A percentile compares a stretch with the other conserved stretches of the same genome.
Conservation (phyloP, 1,140 invertebrate genomes). For the Ostrea denselamellosa region DNA sequence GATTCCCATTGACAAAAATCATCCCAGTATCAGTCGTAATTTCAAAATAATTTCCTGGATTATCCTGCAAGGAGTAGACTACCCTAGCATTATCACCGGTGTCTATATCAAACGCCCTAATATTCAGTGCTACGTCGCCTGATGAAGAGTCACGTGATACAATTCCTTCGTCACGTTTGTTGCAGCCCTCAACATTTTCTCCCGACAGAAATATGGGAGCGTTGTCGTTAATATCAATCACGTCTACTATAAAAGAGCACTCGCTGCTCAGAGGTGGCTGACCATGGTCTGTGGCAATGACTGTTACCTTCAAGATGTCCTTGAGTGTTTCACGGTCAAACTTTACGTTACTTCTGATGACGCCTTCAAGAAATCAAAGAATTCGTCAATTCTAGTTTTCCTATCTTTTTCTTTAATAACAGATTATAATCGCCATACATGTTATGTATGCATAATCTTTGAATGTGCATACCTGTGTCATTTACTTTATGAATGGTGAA, state of each 20-base stretch:
- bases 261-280: slow-evolving; percentile 45
- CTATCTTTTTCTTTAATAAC: no score
- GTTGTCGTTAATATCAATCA: slow-evolving; percentile 43
- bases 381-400: background rate
- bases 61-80: background rate
- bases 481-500: background rate
- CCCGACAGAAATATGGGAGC: slow-evolving; percentile 21
- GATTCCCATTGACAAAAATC: slow-evolving; percentile 13
- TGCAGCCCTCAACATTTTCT: background rate
- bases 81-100: slow-evolving; percentile 1
- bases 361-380: background rate
- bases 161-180: background rate
- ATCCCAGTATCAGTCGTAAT: slow-evolving; percentile 16
- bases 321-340: slow-evolving; percentile 34
- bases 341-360: background rate
- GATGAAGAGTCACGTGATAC: background rate
- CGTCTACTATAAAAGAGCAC: slow-evolving; percentile 38
- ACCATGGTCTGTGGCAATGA: slow-evolving; percentile 38
- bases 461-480: background rate
- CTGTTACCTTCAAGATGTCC: slow-evolving; percentile 24
- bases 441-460: background rate
- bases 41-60: slow-evolving; percentile 4
- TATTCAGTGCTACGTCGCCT: background rate
- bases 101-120: slow-evolving; percentile 26
- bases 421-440: background rate